Percentiles rank a stretch among this genome's conserved stretches.
Evolutionary conservation across 1,140 invertebrate species (phyloP).

Genomic region (Lepidurus arcticus): DNA sequence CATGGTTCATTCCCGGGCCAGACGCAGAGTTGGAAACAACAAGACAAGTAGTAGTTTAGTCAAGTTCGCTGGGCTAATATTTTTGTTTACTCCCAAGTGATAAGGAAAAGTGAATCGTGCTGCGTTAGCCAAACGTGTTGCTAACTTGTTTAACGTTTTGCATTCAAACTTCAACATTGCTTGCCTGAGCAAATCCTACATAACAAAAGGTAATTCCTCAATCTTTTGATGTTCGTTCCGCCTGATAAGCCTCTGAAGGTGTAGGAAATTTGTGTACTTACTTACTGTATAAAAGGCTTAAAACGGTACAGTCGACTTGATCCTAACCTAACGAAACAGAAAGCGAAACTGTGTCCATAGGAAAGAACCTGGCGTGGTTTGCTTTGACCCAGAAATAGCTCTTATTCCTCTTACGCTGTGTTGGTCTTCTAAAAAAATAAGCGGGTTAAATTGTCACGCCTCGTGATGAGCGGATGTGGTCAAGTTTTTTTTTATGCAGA

Average conservation of each 20-base stretch:
- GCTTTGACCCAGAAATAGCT: slow-evolving; percentile 20
- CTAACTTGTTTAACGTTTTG: not conserved
- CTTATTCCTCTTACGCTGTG: not conserved
- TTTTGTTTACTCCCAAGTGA: not conserved
- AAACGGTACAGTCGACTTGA: too few species aligned
- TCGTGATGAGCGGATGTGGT: slow-evolving; percentile 3
- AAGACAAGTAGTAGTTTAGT: not conserved
- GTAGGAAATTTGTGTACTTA: too few species aligned
- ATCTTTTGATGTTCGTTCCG: too few species aligned
- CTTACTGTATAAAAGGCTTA: too few species aligned
- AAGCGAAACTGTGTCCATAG: not conserved
- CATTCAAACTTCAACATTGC: not conserved
- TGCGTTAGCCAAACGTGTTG: not conserved
- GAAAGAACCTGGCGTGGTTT: not conserved
- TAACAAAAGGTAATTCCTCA: too few species aligned
- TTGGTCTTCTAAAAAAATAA: not conserved
- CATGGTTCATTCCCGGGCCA: slow-evolving; percentile 7
- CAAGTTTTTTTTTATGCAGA: not conserved
- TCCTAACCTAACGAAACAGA: not conserved
- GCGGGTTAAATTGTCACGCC: slow-evolving; percentile 9
- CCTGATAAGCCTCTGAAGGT: too few species aligned
- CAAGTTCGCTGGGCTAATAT: not conserved
- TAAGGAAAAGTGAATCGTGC: not conserved
- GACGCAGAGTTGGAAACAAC: slow-evolving; percentile 11
- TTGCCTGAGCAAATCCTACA: too few species aligned